Evolutionary conservation across 2,888 invertebrate species (phyloP), one percentile per base, ranked within the genome.

Genomic region (Archips crataeganus): DNA sequence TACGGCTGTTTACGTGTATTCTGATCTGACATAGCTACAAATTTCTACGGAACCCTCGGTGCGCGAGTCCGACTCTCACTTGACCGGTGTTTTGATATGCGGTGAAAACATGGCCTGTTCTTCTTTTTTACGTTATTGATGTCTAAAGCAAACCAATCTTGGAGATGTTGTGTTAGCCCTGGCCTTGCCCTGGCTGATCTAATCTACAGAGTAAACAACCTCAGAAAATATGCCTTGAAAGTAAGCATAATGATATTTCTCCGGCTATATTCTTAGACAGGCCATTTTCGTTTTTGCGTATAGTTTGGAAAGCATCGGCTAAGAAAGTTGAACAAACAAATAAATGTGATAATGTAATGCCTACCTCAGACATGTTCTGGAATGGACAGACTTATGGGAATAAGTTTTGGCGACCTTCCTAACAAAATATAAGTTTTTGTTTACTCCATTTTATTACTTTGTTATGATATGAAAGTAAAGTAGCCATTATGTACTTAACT

Each of bases 151-250:
- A 64, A 69, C 74, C 70, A 61, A 70, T 74, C 68, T 69, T 74
- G 39, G 67, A 65, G 67, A 59, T 72, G 60, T 64, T 68, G 34
- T 64, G 77, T 77, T 77, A 67, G 47, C 71, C 75, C 76, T 74
- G 66, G 79, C 79, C 77, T 77, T 65, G 47, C 71, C 75, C 76
- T 74, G 66, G 79, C 79, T 80, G 81, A 84, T 83, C 85, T 86
- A 90, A 90, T 90, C 87, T 85, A 79, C 83, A 86, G 82, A 85
- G 89, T 87, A 89, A 89, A 90, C 89, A 85, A 75, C 77, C 79
- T 85, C 83, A 84, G 82, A 81, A 81, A 80, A 82, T 78, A 78
- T 77, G 79, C 78, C 79, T 84, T 85, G 86, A 87, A 88, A 85
- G 87, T 71, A 77, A 77, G 75, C 77, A 79, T 83, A 68, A 68